Evolutionary conservation across 2,888 invertebrate genomes (phyloP), one percentile per base, ranked within the genome.

Genomic region (Alloplasta piceator): DNA sequence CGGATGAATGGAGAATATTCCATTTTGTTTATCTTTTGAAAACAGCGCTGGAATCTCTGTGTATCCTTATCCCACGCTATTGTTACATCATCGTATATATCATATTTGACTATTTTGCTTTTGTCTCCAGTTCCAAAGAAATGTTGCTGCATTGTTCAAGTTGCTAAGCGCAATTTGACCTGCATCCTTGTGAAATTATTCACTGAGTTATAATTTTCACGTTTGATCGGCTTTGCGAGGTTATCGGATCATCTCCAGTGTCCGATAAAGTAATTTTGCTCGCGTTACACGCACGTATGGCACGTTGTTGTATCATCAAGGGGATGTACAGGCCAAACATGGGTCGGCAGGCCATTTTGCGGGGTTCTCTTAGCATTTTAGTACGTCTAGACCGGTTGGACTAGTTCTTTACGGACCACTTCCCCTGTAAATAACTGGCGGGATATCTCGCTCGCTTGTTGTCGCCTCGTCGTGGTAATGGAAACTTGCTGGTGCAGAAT

Each of bases 391-490:
- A 85, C 85, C 77, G 76, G 73, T 78, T 71, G 78, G 79, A 77
- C 76, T 83, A 75, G 75, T 78, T 85, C 81, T 85, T 85, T 83
- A 85, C 85, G 83, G 79, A 83, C 80, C 82, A 84, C 85, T 83
- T 78, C 67, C 79, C 76, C 80, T 78, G 78, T 82, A 84, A 85
- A 85, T 83, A 84, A 80, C 84, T 82, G 83, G 76, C 73, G 75
- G 76, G 26, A 78, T 83, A 80, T 78, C 78, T 76, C 77, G 73
- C 76, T 81, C 76, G 70, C 72, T 3, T 26, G 26, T 26, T 26
- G 26, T 26, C 26, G 26, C 26, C 1, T 26, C 26, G 26, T 55
- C 58, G 14, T 70, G 75, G 74, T 74, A 81, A 81, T 81, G 78
- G 81, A 60, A 46, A 55, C 43, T 52, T 41, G 36, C 14, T n/a